phyloP scores from a whole-genome alignment of 2,113 vertebrate species.

The Dendropsophus ebraccatus region DNA sequence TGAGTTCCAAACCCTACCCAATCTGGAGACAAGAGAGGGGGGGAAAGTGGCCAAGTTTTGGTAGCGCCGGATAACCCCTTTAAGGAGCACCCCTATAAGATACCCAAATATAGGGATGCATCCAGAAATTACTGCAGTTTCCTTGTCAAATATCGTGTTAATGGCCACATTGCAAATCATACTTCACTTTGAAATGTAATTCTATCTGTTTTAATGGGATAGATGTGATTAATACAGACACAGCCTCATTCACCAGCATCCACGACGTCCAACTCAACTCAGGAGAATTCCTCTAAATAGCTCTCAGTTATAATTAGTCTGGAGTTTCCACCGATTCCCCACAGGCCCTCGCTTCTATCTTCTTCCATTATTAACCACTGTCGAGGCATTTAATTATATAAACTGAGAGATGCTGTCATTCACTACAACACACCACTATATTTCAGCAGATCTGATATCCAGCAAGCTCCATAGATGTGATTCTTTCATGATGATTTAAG shows the following conservation, averaged over 20 bases:
- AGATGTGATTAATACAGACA: not conserved
- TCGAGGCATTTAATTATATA: not conserved
- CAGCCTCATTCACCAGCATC: not conserved
- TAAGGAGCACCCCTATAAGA: no score
- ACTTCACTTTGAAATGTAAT: not conserved
- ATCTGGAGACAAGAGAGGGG: no score
- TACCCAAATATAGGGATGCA: no score
- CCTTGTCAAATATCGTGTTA: no score
- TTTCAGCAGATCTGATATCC: not conserved
- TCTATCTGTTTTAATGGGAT: not conserved
- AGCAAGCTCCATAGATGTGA: no score
- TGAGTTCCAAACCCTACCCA: no score
- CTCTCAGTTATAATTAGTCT: conserved; percentile 11
- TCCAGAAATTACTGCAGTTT: no score
- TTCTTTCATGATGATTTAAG: not conserved
- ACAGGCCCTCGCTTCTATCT: not conserved
- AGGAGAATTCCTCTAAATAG: conserved; percentile 6
- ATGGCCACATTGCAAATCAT: not conserved
- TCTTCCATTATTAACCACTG: not conserved
- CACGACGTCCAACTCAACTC: not conserved
- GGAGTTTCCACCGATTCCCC: not conserved
- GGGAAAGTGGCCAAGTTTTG: no score
- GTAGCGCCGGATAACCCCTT: no score
- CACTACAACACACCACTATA: not conserved
- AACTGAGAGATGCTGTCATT: not conserved